Conservation (phyloP, 2,113 vertebrate species). For the Todiramphus chloris region DNA sequence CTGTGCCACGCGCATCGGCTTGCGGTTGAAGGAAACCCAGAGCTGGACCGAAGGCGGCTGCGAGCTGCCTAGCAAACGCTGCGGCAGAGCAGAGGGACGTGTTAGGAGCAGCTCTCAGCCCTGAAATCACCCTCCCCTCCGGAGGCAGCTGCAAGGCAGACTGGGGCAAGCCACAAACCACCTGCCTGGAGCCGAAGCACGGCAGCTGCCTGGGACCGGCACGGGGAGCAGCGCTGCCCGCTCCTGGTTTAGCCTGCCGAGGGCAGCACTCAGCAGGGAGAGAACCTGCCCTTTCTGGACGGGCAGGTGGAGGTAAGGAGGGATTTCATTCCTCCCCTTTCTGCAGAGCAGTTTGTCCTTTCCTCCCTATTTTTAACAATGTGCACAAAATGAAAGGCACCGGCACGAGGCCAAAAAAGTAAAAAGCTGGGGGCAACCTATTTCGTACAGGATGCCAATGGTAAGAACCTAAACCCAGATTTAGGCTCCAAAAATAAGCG, state of each 20-base stretch:
- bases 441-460: not conserved
- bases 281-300: not conserved
- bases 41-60: constrained; percentile 87
- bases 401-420: accelerated
- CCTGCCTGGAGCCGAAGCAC: accelerated
- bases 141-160: not conserved
- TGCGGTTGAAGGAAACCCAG: constrained; percentile 97
- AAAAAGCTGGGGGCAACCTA: not conserved
- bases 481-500: constrained; percentile 62
- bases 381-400: not conserved
- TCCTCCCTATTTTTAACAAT: not conserved
- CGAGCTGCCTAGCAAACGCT: constrained; percentile 81
- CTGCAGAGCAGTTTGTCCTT: not conserved
- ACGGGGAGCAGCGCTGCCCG: not conserved
- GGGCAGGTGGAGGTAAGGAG: not conserved
- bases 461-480: constrained; percentile 42
- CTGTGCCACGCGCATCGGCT: constrained; percentile 91
- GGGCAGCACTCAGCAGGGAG: not conserved
- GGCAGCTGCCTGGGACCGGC: not conserved
- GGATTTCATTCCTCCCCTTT: not conserved
- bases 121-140: not conserved
- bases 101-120: not conserved
- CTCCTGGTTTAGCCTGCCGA: not conserved
- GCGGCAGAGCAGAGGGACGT: not conserved
- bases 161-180: not conserved